phyloP scores from a whole-genome alignment of 37 sponge, comb jelly and placozoan species.

The Ephydatia muelleri region DNA sequence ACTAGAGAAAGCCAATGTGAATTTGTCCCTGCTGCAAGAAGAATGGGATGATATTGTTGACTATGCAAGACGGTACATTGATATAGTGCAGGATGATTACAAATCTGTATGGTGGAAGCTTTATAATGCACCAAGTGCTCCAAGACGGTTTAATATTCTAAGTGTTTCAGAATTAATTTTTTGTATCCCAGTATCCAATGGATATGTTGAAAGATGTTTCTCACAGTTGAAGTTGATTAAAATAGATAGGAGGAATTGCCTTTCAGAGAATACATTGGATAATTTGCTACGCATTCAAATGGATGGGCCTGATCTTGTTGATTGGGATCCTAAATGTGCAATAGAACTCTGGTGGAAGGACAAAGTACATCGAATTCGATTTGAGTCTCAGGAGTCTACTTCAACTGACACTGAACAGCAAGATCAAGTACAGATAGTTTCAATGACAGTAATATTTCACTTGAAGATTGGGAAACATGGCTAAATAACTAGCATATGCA shows the following conservation, averaged over 20 bases:
- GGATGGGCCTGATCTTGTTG: conserved; percentile 27
- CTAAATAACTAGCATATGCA: too few species aligned
- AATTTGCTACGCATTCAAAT: conserved; percentile 27
- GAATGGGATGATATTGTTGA: conserved; percentile 64
- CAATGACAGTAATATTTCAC: too few species aligned
- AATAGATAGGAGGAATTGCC: conserved; percentile 16
- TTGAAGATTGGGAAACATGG: too few species aligned
- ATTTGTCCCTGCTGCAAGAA: conserved; percentile 10
- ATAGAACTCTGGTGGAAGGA: conserved; percentile 19
- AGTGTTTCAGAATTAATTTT: conserved; percentile 33
- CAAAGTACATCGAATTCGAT: too few species aligned
- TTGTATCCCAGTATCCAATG: conserved; percentile 55
- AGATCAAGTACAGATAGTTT: too few species aligned
- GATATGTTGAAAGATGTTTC: conserved; percentile 23
- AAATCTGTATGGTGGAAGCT: conserved; percentile 41
- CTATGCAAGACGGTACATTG: conserved; percentile 45
- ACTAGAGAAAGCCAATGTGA: conserved; percentile 44
- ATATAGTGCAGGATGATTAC: conserved; percentile 24
- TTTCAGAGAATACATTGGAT: conserved; percentile 31
- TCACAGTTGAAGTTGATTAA: conserved; percentile 44
- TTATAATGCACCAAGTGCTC: conserved; percentile 12
- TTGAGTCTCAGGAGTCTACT: too few species aligned
- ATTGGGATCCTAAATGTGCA: conserved; percentile 40
- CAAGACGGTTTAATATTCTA: conserved; percentile 19
- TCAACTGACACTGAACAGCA: too few species aligned